Conservation (phyloP, 2,888 invertebrate genomes). For the Ctena decussata region DNA sequence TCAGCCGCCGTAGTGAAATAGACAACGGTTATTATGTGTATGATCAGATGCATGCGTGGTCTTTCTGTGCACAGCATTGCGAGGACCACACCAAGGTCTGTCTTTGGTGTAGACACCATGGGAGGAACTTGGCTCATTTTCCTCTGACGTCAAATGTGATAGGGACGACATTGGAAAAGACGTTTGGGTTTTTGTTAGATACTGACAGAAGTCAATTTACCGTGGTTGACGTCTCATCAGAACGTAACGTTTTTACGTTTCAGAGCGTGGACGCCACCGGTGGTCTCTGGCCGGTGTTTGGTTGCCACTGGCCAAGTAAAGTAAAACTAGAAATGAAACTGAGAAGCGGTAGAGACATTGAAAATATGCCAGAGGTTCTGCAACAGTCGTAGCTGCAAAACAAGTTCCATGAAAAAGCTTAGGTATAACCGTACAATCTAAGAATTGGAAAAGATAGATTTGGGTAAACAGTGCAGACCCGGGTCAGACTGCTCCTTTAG, state of each 20-base stretch:
- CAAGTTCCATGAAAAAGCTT: too few relatives aligned
- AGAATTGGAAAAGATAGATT: too few relatives aligned
- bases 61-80: conserved; percentile 71
- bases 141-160: conserved; percentile 58
- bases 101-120: conserved; percentile 69
- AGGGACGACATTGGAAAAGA: conserved; percentile 46
- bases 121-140: conserved; percentile 59
- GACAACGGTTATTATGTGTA: conserved; percentile 71
- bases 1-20: conserved; percentile 63
- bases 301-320: conserved; percentile 73
- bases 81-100: conserved; percentile 69
- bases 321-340: conserved; percentile 67
- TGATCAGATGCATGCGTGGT: conserved; percentile 69
- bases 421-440: too few relatives aligned
- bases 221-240: conserved; percentile 54
- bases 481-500: too few relatives aligned
- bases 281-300: conserved; percentile 72
- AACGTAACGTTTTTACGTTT: conserved; percentile 62
- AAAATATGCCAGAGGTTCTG: conserved; percentile 40
- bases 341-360: conserved; percentile 59
- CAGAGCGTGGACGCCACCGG: conserved; percentile 48
- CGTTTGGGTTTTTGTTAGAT: conserved; percentile 67
- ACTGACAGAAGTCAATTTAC: conserved; percentile 58
- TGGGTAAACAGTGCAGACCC: too few relatives aligned
- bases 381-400: conserved; percentile 17